Evolutionary conservation across 2,797 vertebrate genomes (phyloP), one percentile per base, ranked within the genome.

Genomic region (Spinus pinus): DNA sequence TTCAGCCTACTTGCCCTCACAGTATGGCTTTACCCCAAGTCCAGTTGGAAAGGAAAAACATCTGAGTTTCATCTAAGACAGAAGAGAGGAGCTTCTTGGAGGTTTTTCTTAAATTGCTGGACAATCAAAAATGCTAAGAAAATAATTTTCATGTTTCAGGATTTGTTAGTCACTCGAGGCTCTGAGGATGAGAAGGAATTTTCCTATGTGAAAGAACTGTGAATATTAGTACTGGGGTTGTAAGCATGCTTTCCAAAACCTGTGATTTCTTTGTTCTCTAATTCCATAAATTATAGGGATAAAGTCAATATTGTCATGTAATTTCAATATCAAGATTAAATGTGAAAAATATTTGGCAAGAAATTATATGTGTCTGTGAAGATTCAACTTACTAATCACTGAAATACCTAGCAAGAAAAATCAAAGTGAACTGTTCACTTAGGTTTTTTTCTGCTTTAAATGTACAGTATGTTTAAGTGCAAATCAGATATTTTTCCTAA

Each of bases 121-220:
- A 44, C 8, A 64, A 53, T 31, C 0, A 61, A 62, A 86, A 89
- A 73, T 13, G 0, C 24, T 50, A 60, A 46, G 37, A 80, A 86
- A 66, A 54, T 33, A 9, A 33, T 14, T 11, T 73, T n/a, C 17
- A 39, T 0, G 0, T 84, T 80, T 22, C 11, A 79, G 21, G 30
- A 54, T 33, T 81, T 0, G 0, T 2, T 2, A 31, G 3, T 61
- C 85, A 44, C 23, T 71, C 31, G 65, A 58, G 39, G 3, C 7
- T 66, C 10, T 14, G 19, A 75, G 19, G 5, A 44, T 37, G 6
- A 78, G 25, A 73, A 31, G 4, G 8, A 78, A 62, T 18, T 78
- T 88, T 67, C 8, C 18, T 15, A 1, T 39, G 3, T 85, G 47
- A 6, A 10, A 79, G 12, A 58, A 20, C 4, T 75, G n/a, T n/a